Conservation (phyloP, 2,113 vertebrate genomes). For the Zosterops pallidus region DNA sequence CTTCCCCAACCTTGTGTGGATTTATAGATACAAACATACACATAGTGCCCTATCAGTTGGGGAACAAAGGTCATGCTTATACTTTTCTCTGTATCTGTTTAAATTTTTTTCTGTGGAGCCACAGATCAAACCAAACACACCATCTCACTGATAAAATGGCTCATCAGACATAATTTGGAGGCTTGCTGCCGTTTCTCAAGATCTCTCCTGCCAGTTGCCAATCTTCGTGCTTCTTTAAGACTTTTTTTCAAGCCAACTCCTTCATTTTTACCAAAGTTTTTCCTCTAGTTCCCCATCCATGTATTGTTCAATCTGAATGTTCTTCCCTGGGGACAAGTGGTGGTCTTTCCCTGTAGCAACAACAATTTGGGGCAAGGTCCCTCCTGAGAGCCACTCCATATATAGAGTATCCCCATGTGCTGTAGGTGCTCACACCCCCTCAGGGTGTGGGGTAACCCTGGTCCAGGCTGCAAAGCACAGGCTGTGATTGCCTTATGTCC, state of each 20-base stretch:
- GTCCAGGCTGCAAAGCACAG: neutral
- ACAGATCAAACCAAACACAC: neutral
- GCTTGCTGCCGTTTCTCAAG: neutral
- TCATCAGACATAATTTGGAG: neutral
- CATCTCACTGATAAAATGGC: neutral
- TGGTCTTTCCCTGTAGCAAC: neutral
- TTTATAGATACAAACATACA: neutral
- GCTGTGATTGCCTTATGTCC: neutral
- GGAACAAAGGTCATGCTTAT: neutral
- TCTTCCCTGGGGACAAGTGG: neutral
- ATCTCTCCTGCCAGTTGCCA: neutral
- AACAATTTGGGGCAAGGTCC: accelerated
- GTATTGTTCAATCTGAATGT: too few relatives aligned
- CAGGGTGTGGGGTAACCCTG: neutral
- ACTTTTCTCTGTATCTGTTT: neutral
- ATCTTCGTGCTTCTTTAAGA: neutral
- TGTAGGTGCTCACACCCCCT: neutral
- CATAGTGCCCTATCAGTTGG: accelerated
- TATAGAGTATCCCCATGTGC: accelerated
- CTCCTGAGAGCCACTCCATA: neutral
- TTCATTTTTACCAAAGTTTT: neutral
- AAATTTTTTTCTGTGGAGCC: neutral
- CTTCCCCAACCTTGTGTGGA: accelerated
- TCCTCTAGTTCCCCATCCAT: neutral
- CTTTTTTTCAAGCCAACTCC: neutral